A percentile compares a stretch with the other conserved stretches of the same genome.
phyloP scores from a whole-genome alignment of 2,797 vertebrate genomes.

The Poecilia velifera region DNA sequence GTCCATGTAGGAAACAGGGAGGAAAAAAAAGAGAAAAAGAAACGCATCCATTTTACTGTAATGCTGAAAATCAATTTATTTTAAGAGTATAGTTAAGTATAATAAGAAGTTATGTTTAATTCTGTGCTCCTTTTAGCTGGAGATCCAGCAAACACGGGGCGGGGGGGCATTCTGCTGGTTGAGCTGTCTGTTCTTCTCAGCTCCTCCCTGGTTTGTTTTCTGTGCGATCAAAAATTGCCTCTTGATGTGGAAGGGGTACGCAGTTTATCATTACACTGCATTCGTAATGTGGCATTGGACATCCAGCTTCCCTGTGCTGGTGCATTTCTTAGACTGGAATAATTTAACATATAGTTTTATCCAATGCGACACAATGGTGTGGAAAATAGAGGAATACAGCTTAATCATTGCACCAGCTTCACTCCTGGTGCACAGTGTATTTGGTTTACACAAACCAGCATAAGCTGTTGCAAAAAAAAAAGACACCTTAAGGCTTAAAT shows the following conservation, averaged over 20 bases:
- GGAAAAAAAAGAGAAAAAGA: background rate
- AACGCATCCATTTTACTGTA: background rate
- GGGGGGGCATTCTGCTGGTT: background rate
- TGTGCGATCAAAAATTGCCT: background rate
- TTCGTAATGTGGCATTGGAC: background rate
- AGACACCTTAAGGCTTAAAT: background rate
- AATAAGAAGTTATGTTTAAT: background rate
- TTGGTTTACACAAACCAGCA: background rate
- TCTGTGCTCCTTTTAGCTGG: background rate
- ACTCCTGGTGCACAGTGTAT: background rate
- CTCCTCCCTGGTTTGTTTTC: background rate
- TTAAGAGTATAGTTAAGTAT: background rate
- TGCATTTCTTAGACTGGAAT: background rate
- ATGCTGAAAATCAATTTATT: background rate
- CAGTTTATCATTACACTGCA: background rate
- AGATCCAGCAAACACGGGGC: background rate
- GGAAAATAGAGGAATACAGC: background rate
- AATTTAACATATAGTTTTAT: background rate
- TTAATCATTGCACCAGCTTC: too few species aligned
- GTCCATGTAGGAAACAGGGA: background rate
- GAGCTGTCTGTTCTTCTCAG: background rate
- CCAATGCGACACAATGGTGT: background rate
- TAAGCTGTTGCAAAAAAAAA: background rate
- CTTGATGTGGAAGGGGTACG: background rate
- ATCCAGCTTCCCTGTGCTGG: background rate